Base-by-base conservation (phyloP, 2,797 vertebrate genomes). In the Austrolebias charrua region DNA sequence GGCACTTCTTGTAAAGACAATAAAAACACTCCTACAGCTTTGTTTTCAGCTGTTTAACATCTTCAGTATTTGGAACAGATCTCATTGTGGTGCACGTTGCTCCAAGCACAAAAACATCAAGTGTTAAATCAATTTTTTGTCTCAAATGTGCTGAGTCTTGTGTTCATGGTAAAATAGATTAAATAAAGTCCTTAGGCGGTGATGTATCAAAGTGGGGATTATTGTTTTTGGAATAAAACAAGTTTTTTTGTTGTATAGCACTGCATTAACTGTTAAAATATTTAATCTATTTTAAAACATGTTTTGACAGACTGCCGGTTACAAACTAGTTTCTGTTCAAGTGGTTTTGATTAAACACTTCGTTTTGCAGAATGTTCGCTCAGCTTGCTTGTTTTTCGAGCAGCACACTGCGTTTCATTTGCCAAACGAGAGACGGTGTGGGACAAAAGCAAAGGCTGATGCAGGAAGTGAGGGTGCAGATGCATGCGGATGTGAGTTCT, bases 31-130 rank as follows among this genome's bases (percentile, higher is more conserved):
- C 35, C 47, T 13, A 63, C 45, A 57, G 20, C 24, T 62, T 64
- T 47, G 48, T 63, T 68, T 67, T 55, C 14, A 46, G 61, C 29
- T 43, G 40, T 42, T 73, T 19, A 65, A 38, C 15, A 53, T 46
- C 48, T 55, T 51, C 29, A 63, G 58, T 59, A 60, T 67, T 56
- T 73, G 43, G n/a, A 63, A 60, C 29, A 69, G 8, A 51, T 38
- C 60, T 62, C 31, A 20, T 9, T 11, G 8, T 18, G 24, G 42
- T 31, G 38, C 40, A 58, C 55, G 59, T 44, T 2, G 33, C 63
- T 60, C 19, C 66, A 51, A 60, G 64, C 54, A 61, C 71, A 75
- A 73, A 29, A 47, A 60, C 65, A 65, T 63, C 31, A 71, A 56
- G 51, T 24, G 38, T 18, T 54, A 56, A 71, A 67, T 70, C 49